phyloP scores from a whole-genome alignment of 1,140 invertebrate genomes.

The Lerema accius region DNA sequence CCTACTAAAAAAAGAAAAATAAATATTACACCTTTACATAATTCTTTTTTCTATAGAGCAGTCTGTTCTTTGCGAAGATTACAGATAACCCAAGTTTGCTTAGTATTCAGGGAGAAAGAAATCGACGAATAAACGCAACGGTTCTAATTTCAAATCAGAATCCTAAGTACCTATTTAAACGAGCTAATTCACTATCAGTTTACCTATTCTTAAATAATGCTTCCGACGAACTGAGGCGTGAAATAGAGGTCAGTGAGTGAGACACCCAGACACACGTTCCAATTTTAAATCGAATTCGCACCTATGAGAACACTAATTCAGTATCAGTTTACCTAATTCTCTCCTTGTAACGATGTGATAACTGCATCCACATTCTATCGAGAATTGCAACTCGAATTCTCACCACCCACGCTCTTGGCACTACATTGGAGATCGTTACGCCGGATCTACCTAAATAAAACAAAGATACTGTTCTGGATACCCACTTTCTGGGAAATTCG shows the following conservation, averaged over 20 bases:
- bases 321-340: slow-evolving; percentile 32
- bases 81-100: too few species aligned
- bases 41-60: too few species aligned
- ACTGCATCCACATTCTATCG: slow-evolving; percentile 49
- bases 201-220: slow-evolving; percentile 7
- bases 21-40: too few species aligned
- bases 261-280: slow-evolving; percentile 23
- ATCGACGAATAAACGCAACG: too few species aligned
- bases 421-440: slow-evolving; percentile 60
- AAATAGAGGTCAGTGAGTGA: background rate
- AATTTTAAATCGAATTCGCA: slow-evolving; percentile 1
- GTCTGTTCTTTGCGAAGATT: too few species aligned
- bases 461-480: slow-evolving; percentile 70
- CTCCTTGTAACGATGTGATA: slow-evolving; percentile 35
- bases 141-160: too few species aligned
- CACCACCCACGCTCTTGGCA: slow-evolving; percentile 72
- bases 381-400: slow-evolving; percentile 47
- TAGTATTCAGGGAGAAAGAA: too few species aligned
- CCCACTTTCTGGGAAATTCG: slow-evolving; percentile 66
- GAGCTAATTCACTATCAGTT: slow-evolving; percentile 9
- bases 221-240: background rate
- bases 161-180: too few species aligned
- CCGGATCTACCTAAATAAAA: slow-evolving; percentile 70
- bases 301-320: background rate
- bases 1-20: too few species aligned